A percentile compares a stretch with the other conserved stretches of the same genome.
Evolutionary conservation across 2,113 vertebrate species (phyloP).

Genomic region (Mesembrinibis cayennensis): DNA sequence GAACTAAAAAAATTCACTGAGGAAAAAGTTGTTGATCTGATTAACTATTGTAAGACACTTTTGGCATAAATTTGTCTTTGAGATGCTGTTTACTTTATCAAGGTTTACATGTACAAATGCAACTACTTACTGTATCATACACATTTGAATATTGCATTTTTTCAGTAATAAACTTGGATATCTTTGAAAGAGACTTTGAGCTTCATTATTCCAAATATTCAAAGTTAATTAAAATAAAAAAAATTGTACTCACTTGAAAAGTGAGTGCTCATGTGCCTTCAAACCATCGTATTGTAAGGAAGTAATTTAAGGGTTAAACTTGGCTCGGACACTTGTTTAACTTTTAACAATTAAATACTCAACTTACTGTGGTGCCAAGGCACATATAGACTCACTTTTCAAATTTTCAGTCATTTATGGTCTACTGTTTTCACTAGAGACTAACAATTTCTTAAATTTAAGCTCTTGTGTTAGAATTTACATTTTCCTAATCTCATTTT

Average conservation of each 20-base stretch:
- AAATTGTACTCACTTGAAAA: background rate
- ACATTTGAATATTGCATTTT: slow-evolving; percentile 82
- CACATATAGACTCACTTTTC: background rate
- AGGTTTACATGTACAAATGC: slow-evolving; percentile 83
- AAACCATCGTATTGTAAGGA: background rate
- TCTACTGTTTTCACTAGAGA: background rate
- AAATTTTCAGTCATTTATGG: background rate
- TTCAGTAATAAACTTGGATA: slow-evolving; percentile 82
- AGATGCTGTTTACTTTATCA: slow-evolving; percentile 78
- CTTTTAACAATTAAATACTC: background rate
- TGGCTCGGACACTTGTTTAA: background rate
- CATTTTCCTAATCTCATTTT: background rate
- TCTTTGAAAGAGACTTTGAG: slow-evolving; percentile 50
- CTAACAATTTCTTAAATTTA: background rate
- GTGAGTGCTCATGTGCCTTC: background rate
- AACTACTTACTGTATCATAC: slow-evolving; percentile 75
- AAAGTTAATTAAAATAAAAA: background rate
- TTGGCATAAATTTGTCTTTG: slow-evolving; percentile 37
- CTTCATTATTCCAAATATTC: background rate
- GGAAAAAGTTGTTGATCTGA: background rate
- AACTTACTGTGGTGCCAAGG: background rate
- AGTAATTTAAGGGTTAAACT: background rate
- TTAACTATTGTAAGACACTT: slow-evolving; percentile 19
- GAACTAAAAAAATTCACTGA: slow-evolving; percentile 5
- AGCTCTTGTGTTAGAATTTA: background rate